These are phyloP conservation scores for Urocynchramus pylzowi DNA, from an alignment of 2,113 vertebrate species.

Conservation along the genomic window DNA sequence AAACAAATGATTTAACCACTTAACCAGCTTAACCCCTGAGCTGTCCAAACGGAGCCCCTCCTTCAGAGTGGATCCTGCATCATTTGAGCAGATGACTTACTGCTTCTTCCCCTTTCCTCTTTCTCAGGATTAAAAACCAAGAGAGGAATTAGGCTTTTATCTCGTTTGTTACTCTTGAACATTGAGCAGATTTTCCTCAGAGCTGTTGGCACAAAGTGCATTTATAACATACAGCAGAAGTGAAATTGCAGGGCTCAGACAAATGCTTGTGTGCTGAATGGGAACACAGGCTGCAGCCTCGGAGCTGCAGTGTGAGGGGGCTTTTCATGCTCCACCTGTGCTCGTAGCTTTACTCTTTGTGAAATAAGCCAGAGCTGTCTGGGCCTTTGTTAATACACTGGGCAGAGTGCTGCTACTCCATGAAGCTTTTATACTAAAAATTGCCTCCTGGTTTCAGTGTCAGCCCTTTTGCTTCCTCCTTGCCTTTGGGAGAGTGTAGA, in stretches of 20 bases:
- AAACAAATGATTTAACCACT: not conserved
- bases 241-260: not conserved
- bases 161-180: not conserved
- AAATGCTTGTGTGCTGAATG: not conserved
- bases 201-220: not conserved
- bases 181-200: not conserved
- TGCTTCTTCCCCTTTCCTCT: not conserved
- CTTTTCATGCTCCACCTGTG: not conserved
- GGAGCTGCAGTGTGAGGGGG: not conserved
- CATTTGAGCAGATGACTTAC: not conserved
- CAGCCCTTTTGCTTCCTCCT: not conserved
- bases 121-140: not conserved
- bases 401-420: not conserved
- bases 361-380: not conserved
- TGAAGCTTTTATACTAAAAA: not conserved
- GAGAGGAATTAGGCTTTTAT: not conserved
- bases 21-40: not conserved
- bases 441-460: not conserved
- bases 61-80: not conserved
- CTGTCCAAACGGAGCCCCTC: rapidly evolving
- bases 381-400: not conserved
- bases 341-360: not conserved
- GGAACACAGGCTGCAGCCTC: not conserved
- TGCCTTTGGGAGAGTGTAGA: not conserved
- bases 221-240: not conserved